Base-by-base conservation (phyloP, 2,888 invertebrate species). In the Tanaodytes sp. region DNA sequence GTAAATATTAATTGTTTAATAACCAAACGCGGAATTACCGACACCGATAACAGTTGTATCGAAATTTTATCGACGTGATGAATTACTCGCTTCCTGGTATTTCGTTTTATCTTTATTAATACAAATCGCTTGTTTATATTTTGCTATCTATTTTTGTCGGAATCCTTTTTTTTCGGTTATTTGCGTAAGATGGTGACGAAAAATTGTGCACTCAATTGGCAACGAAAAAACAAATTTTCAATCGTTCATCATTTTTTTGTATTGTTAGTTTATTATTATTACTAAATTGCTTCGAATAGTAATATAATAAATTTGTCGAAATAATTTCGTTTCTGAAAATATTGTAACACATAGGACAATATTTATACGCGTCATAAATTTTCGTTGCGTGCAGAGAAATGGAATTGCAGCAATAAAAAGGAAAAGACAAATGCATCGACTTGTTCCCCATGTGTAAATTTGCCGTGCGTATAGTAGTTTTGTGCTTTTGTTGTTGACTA, bases 401-500 rank as follows among this genome's bases (percentile, higher is more conserved):
- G n/a, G n/a, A n/a, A n/a, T n/a, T n/a, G n/a, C n/a, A n/a, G n/a
- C n/a, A n/a, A n/a, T n/a, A 12, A 6, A 12, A 33, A 33, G 33
- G 37, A 45, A 14, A 11, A 63, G 37, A n/a, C n/a, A 55, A 36
- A 14, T 33, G 23, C 51, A 64, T 45, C 45, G 51, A 64, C 55
- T 46, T 45, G 51, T 57, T 64, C 51, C n/a, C 51, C 51, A 45
- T 57, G 51, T 64, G 57, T 45, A 57, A 64, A 51, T 51, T 64
- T 57, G 64, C 51, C 20, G 45, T 64, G 49, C 57, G n/a, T n/a
- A 57, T 51, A 64, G 39, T 16, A 45, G 51, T 19, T 16, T 30
- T n/a, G 55, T 36, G 55, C 63, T n/a, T 64, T 63, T 51, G 57
- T 45, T 57, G 51, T 58, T 49, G 64, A 58, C 55, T 57, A 64